A percentile compares a stretch with the other conserved stretches of the same genome.
Evolutionary conservation across 2,888 invertebrate species (phyloP).

Genomic region (Rhogogaster chlorosoma): DNA sequence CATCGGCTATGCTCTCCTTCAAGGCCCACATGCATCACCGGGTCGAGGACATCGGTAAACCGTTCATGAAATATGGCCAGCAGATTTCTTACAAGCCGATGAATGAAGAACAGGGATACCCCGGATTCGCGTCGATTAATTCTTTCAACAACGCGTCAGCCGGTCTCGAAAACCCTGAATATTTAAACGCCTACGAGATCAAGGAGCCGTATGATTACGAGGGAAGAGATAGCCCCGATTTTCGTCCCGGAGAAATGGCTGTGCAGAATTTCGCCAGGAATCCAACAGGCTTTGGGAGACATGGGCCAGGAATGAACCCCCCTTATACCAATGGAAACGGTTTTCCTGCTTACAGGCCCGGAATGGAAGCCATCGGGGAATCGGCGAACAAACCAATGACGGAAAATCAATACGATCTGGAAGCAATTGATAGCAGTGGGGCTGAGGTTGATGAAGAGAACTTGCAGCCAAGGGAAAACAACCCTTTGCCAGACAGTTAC

Average conservation of each 20-base stretch:
- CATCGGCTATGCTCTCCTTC: conserved; percentile 61
- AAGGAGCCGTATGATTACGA: neutral
- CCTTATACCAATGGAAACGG: neutral
- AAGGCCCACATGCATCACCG: conserved; percentile 65
- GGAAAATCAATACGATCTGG: neutral
- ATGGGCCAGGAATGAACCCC: neutral
- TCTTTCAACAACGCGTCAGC: neutral
- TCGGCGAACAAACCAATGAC: neutral
- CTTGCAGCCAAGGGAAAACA: neutral
- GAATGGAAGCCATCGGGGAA: neutral
- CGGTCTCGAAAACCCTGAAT: neutral
- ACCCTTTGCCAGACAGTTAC: neutral
- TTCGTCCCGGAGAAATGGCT: neutral
- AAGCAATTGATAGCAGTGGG: neutral
- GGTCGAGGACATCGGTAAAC: conserved; percentile 62
- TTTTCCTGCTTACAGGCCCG: neutral
- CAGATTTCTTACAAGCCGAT: neutral
- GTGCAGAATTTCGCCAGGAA: neutral
- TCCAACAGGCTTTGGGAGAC: neutral
- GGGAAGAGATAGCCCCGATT: neutral
- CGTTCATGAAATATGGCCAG: conserved; percentile 54
- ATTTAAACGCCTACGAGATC: neutral
- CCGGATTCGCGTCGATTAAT: neutral
- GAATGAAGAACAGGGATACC: neutral
- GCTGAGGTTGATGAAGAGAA: neutral